These are phyloP conservation scores for Macrosiphum euphorbiae DNA, from an alignment of 2,888 invertebrate genomes.

Conservation along the genomic window DNA sequence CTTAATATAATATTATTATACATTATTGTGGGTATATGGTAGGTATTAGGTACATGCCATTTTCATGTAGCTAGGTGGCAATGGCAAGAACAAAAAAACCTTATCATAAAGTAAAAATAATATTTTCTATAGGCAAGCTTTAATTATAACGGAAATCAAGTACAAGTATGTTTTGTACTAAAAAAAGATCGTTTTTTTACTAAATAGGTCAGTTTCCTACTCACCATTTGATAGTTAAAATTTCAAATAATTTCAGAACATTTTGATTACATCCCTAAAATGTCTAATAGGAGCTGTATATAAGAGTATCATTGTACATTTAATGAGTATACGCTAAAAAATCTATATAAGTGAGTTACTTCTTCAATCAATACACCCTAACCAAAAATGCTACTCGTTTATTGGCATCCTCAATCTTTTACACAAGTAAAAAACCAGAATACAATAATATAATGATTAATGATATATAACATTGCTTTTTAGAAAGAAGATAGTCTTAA, in stretches of 20 bases:
- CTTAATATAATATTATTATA: background rate
- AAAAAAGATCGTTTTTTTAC: background rate
- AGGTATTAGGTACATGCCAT: background rate
- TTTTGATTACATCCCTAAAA: background rate
- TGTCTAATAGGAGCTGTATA: background rate
- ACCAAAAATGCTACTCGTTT: background rate
- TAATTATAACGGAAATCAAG: background rate
- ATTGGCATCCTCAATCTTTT: background rate
- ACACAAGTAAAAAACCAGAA: background rate
- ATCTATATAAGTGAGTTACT: background rate
- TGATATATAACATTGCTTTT: background rate
- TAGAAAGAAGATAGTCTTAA: too few species aligned
- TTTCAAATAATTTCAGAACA: background rate
- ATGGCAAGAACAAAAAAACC: background rate
- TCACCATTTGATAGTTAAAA: background rate
- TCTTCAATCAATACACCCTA: background rate
- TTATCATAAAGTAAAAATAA: background rate
- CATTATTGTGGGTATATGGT: background rate
- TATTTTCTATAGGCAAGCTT: background rate
- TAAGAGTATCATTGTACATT: background rate
- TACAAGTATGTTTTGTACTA: background rate
- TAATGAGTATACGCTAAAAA: background rate
- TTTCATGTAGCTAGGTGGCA: background rate
- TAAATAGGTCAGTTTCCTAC: background rate
- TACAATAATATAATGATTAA: too few species aligned